Percentiles rank a stretch among this genome's conserved stretches.
Evolutionary conservation across 2,888 invertebrate species (phyloP).

Genomic region (Chrysotoxum bicinctum): DNA sequence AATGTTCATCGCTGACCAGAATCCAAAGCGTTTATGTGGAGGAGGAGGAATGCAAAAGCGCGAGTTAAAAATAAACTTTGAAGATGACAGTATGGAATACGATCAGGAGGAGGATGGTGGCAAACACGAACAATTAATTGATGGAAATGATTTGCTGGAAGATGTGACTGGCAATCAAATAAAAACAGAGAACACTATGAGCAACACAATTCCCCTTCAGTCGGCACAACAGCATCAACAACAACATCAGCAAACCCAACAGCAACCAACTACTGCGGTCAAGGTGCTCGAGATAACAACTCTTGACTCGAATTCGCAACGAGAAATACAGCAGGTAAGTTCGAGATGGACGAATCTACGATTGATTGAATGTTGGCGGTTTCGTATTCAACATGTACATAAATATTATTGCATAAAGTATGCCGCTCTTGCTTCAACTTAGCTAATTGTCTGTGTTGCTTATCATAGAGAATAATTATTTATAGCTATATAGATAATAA

Average conservation of each 20-base stretch:
- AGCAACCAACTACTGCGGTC: constrained; percentile 78
- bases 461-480: too few species aligned
- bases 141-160: constrained; percentile 26
- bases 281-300: constrained; percentile 80
- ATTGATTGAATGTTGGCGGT: neutral
- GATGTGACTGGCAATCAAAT: constrained; percentile 35
- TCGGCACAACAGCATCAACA: constrained; percentile 69
- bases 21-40: constrained; percentile 76
- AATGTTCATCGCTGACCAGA: constrained; percentile 80
- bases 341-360: neutral
- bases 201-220: constrained; percentile 9
- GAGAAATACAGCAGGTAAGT: constrained; percentile 79
- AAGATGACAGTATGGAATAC: constrained; percentile 79
- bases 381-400: neutral
- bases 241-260: constrained; percentile 73
- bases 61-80: constrained; percentile 77
- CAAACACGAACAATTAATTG: constrained; percentile 37
- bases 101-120: constrained; percentile 76
- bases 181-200: constrained; percentile 41
- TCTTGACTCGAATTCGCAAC: constrained; percentile 79
- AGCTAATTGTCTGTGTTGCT: too few species aligned
- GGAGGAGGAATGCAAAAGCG: constrained; percentile 75
- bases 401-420: too few species aligned
- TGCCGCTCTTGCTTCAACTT: too few species aligned
- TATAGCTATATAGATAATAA: too few species aligned